Base-by-base conservation (phyloP, 2,113 vertebrate species). In the Hypomesus transpacificus region DNA sequence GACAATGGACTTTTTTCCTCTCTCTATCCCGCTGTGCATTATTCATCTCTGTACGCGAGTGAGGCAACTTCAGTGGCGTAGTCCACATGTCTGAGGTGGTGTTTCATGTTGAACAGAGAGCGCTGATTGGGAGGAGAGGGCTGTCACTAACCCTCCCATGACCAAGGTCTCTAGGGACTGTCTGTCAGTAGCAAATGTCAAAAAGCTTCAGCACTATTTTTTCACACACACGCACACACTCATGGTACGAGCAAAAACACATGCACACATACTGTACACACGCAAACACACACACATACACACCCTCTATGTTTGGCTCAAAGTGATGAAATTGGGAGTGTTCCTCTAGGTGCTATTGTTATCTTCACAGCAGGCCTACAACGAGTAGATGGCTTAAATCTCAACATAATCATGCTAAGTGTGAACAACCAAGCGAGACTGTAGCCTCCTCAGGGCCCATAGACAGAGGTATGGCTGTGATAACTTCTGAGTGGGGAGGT, bases 11-110 rank as follows among this genome's bases (percentile, higher is more conserved):
- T 14, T 21, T 21, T 20, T 26, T 22, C 61, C 8, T 28, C 16
- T 8, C 14, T 31, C 50, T 14, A 26, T 28, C 74, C 58, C 28
- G 6, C 54, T 64, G 83, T 86, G 79, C 75, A 84, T 88, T 85
- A 89, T 86, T 87, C 75, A 88, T 84, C 20, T 69, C 65, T 64
- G 65, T 75, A 70, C 71, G 83, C 81, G 76, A 85, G 84, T 72
- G 68, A 67, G 76, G 76, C 68, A 65, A 17, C 66, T 70, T 70
- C 65, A 66, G 68, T 34, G 54, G 71, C 58, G 62, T 67, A 53
- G 50, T 13, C 69, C 76, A 78, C 66, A 22, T 62, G 77, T 61
- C 58, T 51, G 70, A 24, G 68, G 63, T 69, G 7, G 22, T 46
- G 75, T 78, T 81, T 80, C 73, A 76, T 80, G 79, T 79, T 52